Conservation (phyloP, 1,140 invertebrate species). For the Drosophila kohkoa region DNA sequence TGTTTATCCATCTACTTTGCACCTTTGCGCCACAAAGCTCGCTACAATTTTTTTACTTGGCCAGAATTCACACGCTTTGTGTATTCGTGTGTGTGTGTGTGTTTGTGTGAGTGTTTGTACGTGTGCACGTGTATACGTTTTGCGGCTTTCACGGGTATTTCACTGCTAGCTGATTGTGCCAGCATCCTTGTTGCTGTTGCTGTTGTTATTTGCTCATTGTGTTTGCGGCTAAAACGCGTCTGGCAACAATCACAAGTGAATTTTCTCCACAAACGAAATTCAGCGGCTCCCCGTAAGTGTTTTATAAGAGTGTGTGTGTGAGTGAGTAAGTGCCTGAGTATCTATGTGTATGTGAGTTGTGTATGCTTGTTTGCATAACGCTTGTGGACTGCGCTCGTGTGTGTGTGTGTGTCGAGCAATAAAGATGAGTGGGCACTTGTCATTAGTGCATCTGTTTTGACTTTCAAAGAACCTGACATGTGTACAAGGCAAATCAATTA, state of each 20-base stretch:
- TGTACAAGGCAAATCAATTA: conserved; percentile 59
- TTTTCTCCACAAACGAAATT: conserved; percentile 48
- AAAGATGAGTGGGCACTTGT: conserved; percentile 74
- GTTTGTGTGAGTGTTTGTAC: conserved; percentile 7
- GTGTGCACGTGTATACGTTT: conserved; percentile 10
- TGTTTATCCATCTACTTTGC: conserved; percentile 70
- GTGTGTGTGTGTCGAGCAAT: conserved; percentile 52
- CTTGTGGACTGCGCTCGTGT: not conserved
- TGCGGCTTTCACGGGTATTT: conserved; percentile 65
- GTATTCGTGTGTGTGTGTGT: not conserved
- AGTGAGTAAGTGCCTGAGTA: not conserved
- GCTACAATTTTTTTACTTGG: conserved; percentile 39
- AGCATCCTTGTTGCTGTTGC: conserved; percentile 18
- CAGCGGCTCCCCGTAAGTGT: conserved; percentile 35
- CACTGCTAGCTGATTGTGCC: conserved; percentile 47
- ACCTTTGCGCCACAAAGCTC: conserved; percentile 51
- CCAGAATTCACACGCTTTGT: conserved; percentile 20
- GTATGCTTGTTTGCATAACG: conserved; percentile 17
- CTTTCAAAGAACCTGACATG: conserved; percentile 32
- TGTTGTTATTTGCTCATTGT: conserved; percentile 46
- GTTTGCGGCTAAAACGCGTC: conserved; percentile 46
- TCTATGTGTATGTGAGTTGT: conserved; percentile 1
- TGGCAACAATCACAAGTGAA: conserved; percentile 73
- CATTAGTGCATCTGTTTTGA: conserved; percentile 57
- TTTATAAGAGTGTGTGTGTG: conserved; percentile 35